These are phyloP conservation scores for Cairina moschata DNA, from an alignment of 2,113 vertebrate genomes.

Conservation along the genomic window DNA sequence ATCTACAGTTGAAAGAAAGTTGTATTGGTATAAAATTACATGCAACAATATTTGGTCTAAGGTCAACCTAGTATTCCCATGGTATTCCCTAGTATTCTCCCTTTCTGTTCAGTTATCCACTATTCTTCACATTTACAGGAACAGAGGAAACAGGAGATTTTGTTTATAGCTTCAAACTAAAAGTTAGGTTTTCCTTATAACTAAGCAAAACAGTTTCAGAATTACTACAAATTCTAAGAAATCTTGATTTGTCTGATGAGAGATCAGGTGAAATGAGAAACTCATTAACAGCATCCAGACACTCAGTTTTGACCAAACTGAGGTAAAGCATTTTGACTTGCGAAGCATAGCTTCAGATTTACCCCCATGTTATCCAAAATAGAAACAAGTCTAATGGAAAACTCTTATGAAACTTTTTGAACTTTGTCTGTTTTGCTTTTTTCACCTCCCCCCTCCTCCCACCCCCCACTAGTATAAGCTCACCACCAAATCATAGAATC, in stretches of 20 bases:
- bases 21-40: neutral
- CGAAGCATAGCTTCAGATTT: neutral
- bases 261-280: neutral
- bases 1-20: neutral
- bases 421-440: neutral
- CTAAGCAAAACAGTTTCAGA: neutral
- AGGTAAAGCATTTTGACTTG: neutral
- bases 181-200: neutral
- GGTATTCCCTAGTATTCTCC: too few species aligned
- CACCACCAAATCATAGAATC: neutral
- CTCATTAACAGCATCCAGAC: neutral
- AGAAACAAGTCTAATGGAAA: neutral
- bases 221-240: neutral
- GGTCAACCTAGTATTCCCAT: neutral
- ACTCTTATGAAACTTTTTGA: neutral
- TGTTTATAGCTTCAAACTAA: neutral
- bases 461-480: neutral
- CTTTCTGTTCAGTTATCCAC: neutral
- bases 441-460: too few species aligned
- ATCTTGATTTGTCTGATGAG: neutral
- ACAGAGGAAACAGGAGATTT: neutral
- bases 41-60: neutral
- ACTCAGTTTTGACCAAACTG: neutral
- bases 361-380: neutral
- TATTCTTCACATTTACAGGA: neutral